Evolutionary conservation across 1,140 invertebrate species (phyloP), one percentile per base, ranked within the genome.

Genomic region (Hylaeus anthracinus): DNA sequence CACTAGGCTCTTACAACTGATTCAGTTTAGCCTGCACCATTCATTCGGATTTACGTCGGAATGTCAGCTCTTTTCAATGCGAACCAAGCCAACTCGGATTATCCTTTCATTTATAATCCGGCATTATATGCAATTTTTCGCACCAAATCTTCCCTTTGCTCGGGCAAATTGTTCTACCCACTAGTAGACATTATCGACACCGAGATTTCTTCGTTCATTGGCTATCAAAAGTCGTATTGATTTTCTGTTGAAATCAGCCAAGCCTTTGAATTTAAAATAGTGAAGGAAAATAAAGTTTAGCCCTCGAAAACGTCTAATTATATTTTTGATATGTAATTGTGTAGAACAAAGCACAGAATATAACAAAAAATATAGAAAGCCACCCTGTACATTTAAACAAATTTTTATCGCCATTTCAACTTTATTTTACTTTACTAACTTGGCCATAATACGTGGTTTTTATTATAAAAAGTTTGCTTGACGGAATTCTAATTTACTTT

Each of bases 1-100:
- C 45, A 61, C 5, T 39, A 69, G 41, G 26, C 55, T 61, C 37
- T 14, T n/a, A 5, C 61, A 69, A 55, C 66, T 69, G 58, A 63
- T 79, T 79, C 65, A 51, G 58, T 64, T 79, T 71, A 71, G 67
- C 39, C 48, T 37, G 76, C 60, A 26, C 48, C 67, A 56, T 79
- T 79, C 76, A 79, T 63, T 71, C 67, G 69, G 67, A 71, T 71
- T 71, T 71, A 65, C 37, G 66, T 45, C 15, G 45, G 65, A 41
- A 61, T 60, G 74, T 48, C 64, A 61, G 55, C 26, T 56, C 56
- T 79, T 64, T 71, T 43, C 70, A 64, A 5, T 48, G 53, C 12
- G 58, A 37, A 60, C 53, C 76, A 45, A 71, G 67, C 67, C 41
- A 64, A 26, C 45, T 61, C 15, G 66, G 67, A 79, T 79, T 79